A percentile compares a stretch with the other conserved stretches of the same genome.
phyloP scores from a whole-genome alignment of 2,113 vertebrate genomes.

The Sylvilagus bachmani region DNA sequence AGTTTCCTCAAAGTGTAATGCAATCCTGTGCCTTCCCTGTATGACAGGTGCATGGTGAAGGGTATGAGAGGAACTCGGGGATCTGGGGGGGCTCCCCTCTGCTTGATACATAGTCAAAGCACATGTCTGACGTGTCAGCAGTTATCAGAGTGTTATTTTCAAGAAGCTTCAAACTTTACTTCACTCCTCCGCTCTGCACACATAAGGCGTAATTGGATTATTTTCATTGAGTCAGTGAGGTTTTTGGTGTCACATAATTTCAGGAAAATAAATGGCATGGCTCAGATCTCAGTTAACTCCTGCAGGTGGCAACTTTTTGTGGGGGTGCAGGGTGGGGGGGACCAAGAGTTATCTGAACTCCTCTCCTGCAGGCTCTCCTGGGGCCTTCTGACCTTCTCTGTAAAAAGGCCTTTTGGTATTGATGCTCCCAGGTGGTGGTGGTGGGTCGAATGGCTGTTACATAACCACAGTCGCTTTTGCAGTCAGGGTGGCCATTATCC shows the following conservation, averaged over 20 bases:
- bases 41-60: not conserved
- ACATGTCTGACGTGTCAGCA: constrained; percentile 44
- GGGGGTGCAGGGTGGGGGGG: not conserved
- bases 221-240: constrained; percentile 61
- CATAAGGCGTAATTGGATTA: constrained; percentile 42
- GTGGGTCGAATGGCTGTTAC: constrained; percentile 59
- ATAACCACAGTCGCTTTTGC: constrained; percentile 60
- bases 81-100: not conserved
- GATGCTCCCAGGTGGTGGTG: not conserved
- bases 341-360: constrained; percentile 7
- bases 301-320: constrained; percentile 45
- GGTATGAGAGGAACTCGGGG: not conserved
- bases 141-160: constrained; percentile 50
- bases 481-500: constrained; percentile 45
- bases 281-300: constrained; percentile 16
- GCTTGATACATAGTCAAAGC: not conserved
- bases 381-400: constrained; percentile 69
- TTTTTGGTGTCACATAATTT: constrained; percentile 66
- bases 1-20: not conserved
- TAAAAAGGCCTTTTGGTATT: constrained; percentile 65
- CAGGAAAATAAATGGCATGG: constrained; percentile 49
- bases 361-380: not conserved
- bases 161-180: not conserved
- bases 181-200: constrained; percentile 9
- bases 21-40: not conserved